These are phyloP conservation scores for Macquaria ambigua DNA, from an alignment of 2,113 vertebrate species.

Conservation along the genomic window DNA sequence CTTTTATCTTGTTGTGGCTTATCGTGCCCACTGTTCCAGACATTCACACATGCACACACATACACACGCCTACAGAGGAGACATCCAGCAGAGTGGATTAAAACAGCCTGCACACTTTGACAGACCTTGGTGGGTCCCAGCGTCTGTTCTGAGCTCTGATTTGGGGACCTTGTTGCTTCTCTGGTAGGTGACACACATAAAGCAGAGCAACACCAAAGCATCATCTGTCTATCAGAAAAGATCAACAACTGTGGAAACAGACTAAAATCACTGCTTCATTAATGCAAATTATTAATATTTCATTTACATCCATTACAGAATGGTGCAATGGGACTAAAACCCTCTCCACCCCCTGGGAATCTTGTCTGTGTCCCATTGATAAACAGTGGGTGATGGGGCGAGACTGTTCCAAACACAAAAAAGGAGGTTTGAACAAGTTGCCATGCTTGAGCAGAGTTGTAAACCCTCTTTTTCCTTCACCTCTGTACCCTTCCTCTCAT, in stretches of 20 bases:
- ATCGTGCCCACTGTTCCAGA: constrained; percentile 69
- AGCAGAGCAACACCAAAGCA: constrained; percentile 1
- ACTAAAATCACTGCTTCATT: background rate
- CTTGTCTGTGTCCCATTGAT: constrained; percentile 44
- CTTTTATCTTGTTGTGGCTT: constrained; percentile 76
- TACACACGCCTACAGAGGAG: constrained; percentile 59
- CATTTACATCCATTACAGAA: constrained; percentile 2
- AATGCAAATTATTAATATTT: constrained; percentile 3
- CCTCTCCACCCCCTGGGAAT: constrained; percentile 35
- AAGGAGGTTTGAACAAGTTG: constrained; percentile 52
- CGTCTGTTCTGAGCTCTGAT: constrained; percentile 67
- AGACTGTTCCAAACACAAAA: constrained; percentile 54
- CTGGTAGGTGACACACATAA: constrained; percentile 47
- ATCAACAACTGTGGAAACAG: constrained; percentile 4
- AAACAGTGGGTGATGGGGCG: constrained; percentile 56
- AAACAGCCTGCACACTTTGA: constrained; percentile 73
- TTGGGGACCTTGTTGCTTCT: constrained; percentile 59
- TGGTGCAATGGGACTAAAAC: background rate
- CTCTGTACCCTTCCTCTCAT: constrained; percentile 66
- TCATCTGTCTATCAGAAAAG: background rate
- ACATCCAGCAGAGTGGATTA: constrained; percentile 78
- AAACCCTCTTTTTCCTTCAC: constrained; percentile 65
- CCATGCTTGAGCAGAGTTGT: constrained; percentile 71
- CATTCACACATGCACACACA: constrained; percentile 61
- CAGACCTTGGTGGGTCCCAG: constrained; percentile 69